Conservation (phyloP, 2,113 vertebrate species). For the Leiothrix lutea region DNA sequence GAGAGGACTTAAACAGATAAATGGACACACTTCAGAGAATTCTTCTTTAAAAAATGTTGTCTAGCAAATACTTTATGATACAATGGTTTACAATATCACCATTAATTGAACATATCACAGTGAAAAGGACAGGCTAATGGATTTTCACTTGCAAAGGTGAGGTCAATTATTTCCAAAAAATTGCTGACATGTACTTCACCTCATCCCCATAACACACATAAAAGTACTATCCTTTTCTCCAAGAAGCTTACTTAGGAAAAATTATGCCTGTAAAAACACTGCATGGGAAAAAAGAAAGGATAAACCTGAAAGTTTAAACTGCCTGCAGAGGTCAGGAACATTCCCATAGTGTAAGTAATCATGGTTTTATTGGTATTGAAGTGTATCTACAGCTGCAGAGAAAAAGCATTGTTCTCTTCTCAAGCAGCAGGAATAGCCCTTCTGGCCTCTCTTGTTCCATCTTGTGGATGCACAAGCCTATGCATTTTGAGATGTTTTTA, state of each 20-base stretch:
- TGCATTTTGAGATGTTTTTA: background rate
- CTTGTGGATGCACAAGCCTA: background rate
- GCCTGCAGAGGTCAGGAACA: background rate
- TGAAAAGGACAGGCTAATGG: background rate
- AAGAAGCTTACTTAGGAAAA: background rate
- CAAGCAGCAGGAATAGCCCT: background rate
- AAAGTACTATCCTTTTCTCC: background rate
- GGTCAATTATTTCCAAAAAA: constrained; percentile 13
- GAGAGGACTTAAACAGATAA: background rate
- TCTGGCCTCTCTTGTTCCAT: background rate
- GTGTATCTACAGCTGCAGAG: background rate
- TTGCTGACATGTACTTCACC: background rate
- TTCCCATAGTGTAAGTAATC: background rate
- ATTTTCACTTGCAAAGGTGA: constrained; percentile 8
- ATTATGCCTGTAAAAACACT: background rate
- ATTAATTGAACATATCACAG: background rate
- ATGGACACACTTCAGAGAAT: background rate
- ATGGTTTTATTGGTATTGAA: background rate
- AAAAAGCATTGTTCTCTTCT: background rate
- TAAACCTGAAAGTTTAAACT: background rate
- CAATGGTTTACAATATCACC: background rate
- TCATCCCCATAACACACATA: background rate
- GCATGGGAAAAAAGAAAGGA: background rate
- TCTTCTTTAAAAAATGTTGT: background rate
- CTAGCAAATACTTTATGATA: background rate